phyloP scores from a whole-genome alignment of 2,113 vertebrate genomes.

The Coptodon rendalli region DNA sequence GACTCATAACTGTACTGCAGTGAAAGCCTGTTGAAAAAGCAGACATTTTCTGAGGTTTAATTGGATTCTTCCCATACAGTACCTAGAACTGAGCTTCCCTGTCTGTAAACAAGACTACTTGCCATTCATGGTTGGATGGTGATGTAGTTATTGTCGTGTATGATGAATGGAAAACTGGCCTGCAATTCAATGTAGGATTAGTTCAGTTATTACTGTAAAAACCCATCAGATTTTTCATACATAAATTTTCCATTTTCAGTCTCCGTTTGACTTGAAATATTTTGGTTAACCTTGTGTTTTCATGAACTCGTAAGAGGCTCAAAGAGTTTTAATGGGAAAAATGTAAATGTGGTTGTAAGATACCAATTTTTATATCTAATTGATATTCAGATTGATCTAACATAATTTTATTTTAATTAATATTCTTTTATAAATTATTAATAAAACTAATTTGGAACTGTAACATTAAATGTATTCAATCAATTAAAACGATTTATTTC shows the following conservation, averaged over 20 bases:
- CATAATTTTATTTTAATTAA: background rate
- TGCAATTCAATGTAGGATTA: background rate
- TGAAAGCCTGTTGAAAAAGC: background rate
- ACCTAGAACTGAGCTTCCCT: background rate
- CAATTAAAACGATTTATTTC: background rate
- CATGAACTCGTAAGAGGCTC: background rate
- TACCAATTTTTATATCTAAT: background rate
- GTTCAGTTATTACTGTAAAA: background rate
- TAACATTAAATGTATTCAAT: background rate
- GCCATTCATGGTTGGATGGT: background rate
- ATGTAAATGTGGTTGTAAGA: background rate
- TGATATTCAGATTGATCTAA: background rate
- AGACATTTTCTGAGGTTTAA: background rate
- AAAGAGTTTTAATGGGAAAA: background rate
- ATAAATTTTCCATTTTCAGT: background rate
- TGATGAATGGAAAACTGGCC: background rate
- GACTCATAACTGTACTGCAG: conserved; percentile 22
- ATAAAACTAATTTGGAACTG: background rate
- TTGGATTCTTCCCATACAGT: background rate
- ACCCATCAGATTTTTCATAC: background rate
- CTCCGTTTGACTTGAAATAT: background rate
- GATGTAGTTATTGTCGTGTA: background rate
- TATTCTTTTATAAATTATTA: background rate
- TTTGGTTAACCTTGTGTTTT: background rate
- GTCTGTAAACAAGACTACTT: background rate